phyloP scores from a whole-genome alignment of 2,113 vertebrate genomes.

The Pterocles burchelli region DNA sequence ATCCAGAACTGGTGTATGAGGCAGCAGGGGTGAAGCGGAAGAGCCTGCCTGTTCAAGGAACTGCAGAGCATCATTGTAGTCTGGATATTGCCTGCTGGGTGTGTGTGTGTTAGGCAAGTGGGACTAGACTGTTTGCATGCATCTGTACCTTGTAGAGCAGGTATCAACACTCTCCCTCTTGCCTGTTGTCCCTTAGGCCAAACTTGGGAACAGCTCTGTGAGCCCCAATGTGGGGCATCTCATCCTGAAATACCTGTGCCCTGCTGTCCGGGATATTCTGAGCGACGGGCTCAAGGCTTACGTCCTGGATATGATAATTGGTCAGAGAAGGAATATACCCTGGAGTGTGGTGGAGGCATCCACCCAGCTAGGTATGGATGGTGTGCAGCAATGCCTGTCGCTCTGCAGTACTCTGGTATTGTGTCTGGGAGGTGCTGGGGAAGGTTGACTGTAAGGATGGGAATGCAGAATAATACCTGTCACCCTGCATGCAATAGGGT shows the following conservation, averaged over 20 bases:
- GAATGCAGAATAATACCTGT: neutral
- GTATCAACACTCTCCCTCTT: neutral
- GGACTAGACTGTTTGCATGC: neutral
- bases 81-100: neutral
- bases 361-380: conserved; percentile 85
- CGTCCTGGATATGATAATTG: conserved; percentile 92
- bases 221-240: conserved; percentile 97
- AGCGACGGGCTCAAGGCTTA: conserved; percentile 92
- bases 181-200: conserved; percentile 78
- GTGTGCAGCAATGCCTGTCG: neutral
- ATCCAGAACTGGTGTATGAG: neutral
- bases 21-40: neutral
- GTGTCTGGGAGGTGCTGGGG: neutral
- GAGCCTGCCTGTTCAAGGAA: neutral
- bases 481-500: neutral
- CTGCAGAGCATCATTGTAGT: neutral
- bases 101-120: neutral
- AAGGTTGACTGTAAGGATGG: neutral
- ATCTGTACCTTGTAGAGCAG: neutral
- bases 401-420: rapidly evolving
- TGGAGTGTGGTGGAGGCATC: conserved; percentile 97
- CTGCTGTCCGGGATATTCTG: conserved; percentile 88
- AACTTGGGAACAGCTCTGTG: conserved; percentile 96
- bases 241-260: conserved; percentile 96
- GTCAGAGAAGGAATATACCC: conserved; percentile 90